These are phyloP conservation scores for Acropora yongei DNA, from an alignment of 64 coral and sea anemone species.

Conservation along the genomic window DNA sequence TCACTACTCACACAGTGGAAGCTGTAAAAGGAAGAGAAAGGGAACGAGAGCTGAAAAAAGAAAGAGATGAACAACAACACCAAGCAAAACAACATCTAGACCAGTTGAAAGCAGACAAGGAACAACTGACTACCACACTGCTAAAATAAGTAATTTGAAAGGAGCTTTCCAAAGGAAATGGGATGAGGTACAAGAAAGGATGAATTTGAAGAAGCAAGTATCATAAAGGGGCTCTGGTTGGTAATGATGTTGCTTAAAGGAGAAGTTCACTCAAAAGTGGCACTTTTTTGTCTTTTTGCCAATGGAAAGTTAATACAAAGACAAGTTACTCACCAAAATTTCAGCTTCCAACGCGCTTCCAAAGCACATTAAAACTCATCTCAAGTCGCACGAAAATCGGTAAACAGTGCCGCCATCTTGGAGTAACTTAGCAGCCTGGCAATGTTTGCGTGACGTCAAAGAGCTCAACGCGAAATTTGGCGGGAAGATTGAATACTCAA, in stretches of 20 bases:
- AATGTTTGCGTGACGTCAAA: too few species aligned
- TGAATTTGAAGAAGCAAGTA: constrained; percentile 48
- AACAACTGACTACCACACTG: not conserved
- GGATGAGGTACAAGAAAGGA: not conserved
- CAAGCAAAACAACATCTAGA: not conserved
- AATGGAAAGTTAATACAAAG: too few species aligned
- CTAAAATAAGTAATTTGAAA: not conserved
- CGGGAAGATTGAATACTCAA: too few species aligned
- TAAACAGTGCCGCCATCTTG: too few species aligned
- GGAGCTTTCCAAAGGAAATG: constrained; percentile 9
- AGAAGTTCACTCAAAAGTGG: too few species aligned
- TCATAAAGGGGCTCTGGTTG: constrained; percentile 50
- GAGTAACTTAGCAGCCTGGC: too few species aligned
- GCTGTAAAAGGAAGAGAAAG: constrained; percentile 43
- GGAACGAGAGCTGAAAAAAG: constrained; percentile 1
- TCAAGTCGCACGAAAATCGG: not conserved
- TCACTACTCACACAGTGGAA: constrained; percentile 13
- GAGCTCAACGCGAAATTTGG: too few species aligned
- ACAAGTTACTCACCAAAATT: too few species aligned
- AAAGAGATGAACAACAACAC: not conserved
- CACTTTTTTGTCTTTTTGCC: too few species aligned
- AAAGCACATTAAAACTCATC: not conserved
- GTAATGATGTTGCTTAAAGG: constrained; percentile 18
- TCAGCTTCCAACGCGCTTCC: not conserved
- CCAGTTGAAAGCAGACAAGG: not conserved